These are phyloP conservation scores for Variabilichromis moorii DNA, from an alignment of 2,113 vertebrate genomes.

Conservation along the genomic window DNA sequence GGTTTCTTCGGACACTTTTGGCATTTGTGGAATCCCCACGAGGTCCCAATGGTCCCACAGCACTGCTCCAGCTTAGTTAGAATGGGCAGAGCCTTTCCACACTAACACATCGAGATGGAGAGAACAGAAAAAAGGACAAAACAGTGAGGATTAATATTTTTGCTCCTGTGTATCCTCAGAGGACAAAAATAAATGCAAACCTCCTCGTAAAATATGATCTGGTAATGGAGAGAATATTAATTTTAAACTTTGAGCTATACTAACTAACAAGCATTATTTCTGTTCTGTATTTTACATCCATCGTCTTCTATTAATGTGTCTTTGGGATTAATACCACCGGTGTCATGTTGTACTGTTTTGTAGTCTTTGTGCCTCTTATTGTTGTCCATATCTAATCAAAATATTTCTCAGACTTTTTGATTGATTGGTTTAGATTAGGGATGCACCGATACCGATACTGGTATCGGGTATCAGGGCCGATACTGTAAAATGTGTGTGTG, in stretches of 20 bases:
- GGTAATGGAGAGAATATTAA: not conserved
- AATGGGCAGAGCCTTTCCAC: conserved; percentile 94
- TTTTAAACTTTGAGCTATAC: not conserved
- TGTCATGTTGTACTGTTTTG: not conserved
- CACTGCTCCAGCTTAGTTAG: conserved; percentile 97
- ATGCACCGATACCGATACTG: no score
- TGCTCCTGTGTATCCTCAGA: not conserved
- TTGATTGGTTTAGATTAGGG: not conserved
- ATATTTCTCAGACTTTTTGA: not conserved
- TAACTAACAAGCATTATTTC: not conserved
- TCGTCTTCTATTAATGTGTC: not conserved
- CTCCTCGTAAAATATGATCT: not conserved
- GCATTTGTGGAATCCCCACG: conserved; percentile 98
- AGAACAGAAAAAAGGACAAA: not conserved
- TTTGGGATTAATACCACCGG: not conserved
- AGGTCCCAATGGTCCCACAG: conserved; percentile 91
- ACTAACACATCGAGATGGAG: conserved; percentile 70
- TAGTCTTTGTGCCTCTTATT: not conserved
- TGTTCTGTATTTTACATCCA: not conserved
- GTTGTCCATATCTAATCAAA: not conserved
- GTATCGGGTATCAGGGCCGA: no score
- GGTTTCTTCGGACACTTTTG: conserved; percentile 92
- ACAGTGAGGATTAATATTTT: not conserved
- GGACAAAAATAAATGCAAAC: not conserved
- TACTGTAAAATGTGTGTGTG: no score